Evolutionary conservation across 1,140 invertebrate genomes (phyloP).

Genomic region (Lasioglossum albipes): DNA sequence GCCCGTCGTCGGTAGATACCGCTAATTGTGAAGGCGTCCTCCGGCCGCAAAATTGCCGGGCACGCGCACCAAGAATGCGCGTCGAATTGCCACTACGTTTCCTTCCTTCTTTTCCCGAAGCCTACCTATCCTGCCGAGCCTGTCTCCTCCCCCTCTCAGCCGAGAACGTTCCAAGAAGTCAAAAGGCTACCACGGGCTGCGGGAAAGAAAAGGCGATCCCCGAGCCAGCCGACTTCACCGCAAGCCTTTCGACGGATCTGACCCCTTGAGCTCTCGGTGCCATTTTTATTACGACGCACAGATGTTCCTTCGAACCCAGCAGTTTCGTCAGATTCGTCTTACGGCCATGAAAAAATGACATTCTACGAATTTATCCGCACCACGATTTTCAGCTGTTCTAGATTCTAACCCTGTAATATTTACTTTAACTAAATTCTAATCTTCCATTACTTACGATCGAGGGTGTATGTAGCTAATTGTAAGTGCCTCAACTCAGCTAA

Average conservation of each 20-base stretch:
- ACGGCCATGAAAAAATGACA: too few species aligned
- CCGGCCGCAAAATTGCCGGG: slow-evolving; percentile 58
- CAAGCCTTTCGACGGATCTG: slow-evolving; percentile 7
- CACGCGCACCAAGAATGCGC: slow-evolving; percentile 59
- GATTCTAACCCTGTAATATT: too few species aligned
- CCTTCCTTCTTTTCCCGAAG: slow-evolving; percentile 34
- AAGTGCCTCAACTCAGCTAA: too few species aligned
- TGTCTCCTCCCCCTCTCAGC: background rate
- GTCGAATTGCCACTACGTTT: slow-evolving; percentile 39
- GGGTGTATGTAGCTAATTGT: too few species aligned
- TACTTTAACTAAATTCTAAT: too few species aligned
- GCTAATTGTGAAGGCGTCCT: slow-evolving; percentile 65
- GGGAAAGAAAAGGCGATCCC: slow-evolving; percentile 13
- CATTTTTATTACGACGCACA: too few species aligned
- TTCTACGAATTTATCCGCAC: too few species aligned
- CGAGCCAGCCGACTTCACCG: background rate
- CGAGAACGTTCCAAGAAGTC: background rate
- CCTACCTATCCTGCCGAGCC: background rate
- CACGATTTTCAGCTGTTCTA: too few species aligned
- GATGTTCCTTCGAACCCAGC: too few species aligned
- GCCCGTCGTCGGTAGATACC: slow-evolving; percentile 52
- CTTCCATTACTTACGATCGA: too few species aligned
- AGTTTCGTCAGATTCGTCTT: too few species aligned
- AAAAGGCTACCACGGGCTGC: background rate
- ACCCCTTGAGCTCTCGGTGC: background rate